Evolutionary conservation across 2,113 vertebrate species (phyloP), one percentile per base, ranked within the genome.

Genomic region (Numenius arquata): DNA sequence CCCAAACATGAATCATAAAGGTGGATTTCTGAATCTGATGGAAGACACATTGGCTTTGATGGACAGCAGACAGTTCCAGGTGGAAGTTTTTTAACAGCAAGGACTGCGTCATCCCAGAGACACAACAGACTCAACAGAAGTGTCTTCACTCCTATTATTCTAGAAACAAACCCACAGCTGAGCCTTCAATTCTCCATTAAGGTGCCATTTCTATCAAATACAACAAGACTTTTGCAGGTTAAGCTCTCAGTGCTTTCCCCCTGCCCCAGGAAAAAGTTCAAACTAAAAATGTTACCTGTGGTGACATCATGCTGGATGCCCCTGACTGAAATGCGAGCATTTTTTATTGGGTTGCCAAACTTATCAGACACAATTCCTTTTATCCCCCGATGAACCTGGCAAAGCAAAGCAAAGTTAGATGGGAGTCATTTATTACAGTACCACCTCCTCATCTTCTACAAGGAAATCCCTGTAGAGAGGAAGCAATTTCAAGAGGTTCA

Each of bases 381-480:
- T 96, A 99, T 99, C 59, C 99, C 99, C 14, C 98, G 97, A 88
- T 99, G 99, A 41, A 98, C 99, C 99, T 99, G 97, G 41, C 43
- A 87, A 38, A 88, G 17, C 59, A 97, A 87, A 73, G 43, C 27
- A 48, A 77, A 84, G 41, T 76, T 79, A 91, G 40, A 55, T 34
- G 14, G 11, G 17, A 53, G 20, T 8, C 1, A 47, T 47, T 85
- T n/a, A 23, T 25, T 9, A 4, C 5, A 78, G 26, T 8, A 15
- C 6, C 34, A 71, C 12, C 15, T 88, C 22, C 15, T 56, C 40
- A 5, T 38, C 38, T 63, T 56, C 52, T 40, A 55, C 36, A 56
- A 70, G 36, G 9, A 94, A 90, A 71, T 1, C 4, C 6, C 25
- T 32, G 12, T 18, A 75, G 50, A 62, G 8, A 79, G 29, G 22